These are phyloP conservation scores for Bubo blakistoni DNA, from an alignment of 2,113 vertebrate genomes.

Conservation along the genomic window DNA sequence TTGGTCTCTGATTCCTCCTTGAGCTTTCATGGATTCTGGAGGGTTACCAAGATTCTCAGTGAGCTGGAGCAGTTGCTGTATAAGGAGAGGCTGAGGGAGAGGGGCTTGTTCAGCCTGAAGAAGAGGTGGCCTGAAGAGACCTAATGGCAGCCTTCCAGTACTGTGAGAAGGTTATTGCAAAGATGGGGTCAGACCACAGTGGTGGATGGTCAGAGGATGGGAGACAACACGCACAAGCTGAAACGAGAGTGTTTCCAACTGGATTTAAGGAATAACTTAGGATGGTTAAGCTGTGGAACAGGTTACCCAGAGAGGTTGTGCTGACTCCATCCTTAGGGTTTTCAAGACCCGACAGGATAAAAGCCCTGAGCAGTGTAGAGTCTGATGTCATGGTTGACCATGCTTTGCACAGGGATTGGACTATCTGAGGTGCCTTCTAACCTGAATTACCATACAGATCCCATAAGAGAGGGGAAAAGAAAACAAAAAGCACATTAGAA, in stretches of 20 bases:
- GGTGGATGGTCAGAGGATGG: not conserved
- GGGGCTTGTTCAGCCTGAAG: not conserved
- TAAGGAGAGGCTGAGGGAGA: not conserved
- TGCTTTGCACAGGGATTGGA: not conserved
- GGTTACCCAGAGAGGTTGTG: not conserved
- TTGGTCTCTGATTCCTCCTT: not conserved
- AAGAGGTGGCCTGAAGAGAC: not conserved
- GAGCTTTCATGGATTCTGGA: not conserved
- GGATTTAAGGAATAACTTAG: not conserved
- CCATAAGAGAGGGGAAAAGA: not conserved
- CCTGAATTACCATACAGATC: not conserved
- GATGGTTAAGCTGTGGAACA: not conserved
- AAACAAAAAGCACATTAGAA: not conserved
- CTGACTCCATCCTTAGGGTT: not conserved
- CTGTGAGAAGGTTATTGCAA: not conserved
- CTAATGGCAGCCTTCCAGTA: not conserved
- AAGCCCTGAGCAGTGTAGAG: not conserved
- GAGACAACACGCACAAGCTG: not conserved
- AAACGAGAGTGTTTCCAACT: not conserved
- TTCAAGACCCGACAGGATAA: not conserved
- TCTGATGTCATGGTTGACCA: not conserved
- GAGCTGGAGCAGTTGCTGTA: not conserved
- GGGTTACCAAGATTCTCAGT: not conserved
- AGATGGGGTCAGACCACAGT: not conserved
- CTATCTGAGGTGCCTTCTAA: not conserved